A percentile compares a stretch with the other conserved stretches of the same genome.
These are phyloP conservation scores for Gambusia yucatana DNA, from an alignment of 2,797 vertebrate species.

Conservation along the genomic window DNA sequence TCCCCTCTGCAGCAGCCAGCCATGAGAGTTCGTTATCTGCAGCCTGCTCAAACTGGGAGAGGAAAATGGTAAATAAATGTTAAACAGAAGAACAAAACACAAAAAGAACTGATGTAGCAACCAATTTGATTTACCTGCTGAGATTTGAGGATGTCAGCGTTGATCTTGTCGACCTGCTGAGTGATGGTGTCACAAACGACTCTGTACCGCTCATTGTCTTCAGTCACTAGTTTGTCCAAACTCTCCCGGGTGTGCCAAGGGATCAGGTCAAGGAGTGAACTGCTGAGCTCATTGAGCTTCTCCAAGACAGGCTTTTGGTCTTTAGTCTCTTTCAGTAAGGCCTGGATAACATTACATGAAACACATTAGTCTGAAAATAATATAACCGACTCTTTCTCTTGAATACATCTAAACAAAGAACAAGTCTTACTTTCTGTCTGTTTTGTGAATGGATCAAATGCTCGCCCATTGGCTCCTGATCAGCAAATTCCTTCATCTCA, in stretches of 20 bases:
- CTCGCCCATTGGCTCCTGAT: conserved; percentile 81
- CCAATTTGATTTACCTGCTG: conserved; percentile 87
- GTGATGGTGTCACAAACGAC: conserved; percentile 83
- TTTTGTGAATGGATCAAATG: conserved; percentile 84
- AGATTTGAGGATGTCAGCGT: conserved; percentile 90
- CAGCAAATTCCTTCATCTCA: conserved; percentile 83
- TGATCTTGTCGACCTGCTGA: conserved; percentile 90
- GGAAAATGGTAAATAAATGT: conserved; percentile 11
- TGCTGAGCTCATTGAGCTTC: conserved; percentile 91
- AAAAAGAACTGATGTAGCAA: not conserved
- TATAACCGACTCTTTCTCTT: not conserved
- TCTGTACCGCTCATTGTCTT: conserved; percentile 91
- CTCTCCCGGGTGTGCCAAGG: conserved; percentile 94
- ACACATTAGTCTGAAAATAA: not conserved
- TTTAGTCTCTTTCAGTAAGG: conserved; percentile 87
- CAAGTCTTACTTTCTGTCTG: conserved; percentile 86
- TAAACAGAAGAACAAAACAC: not conserved
- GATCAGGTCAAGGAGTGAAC: conserved; percentile 91
- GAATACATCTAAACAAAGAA: not conserved
- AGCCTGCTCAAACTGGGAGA: conserved; percentile 93
- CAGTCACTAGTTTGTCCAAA: conserved; percentile 90
- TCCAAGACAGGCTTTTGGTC: conserved; percentile 86
- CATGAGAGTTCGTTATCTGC: conserved; percentile 90
- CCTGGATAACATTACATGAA: conserved; percentile 71
- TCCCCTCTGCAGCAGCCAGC: conserved; percentile 90